phyloP scores from a whole-genome alignment of 2,113 vertebrate species.

The Dasyprocta punctata region DNA sequence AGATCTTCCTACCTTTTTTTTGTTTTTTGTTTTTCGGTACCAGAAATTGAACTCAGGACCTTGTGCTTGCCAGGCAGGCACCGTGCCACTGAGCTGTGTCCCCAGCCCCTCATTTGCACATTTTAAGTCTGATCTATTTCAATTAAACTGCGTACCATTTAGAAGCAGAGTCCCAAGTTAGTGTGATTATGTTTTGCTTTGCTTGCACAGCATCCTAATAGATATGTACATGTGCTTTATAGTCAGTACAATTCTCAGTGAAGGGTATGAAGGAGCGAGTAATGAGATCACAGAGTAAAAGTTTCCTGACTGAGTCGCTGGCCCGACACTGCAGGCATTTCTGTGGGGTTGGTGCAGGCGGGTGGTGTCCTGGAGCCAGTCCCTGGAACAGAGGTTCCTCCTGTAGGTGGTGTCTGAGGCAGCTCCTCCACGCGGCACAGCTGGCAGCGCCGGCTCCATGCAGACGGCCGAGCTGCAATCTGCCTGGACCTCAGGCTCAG shows the following conservation, averaged over 20 bases:
- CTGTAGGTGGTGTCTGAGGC: background rate
- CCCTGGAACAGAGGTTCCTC: too few relatives aligned
- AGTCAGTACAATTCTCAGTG: slow-evolving; percentile 1
- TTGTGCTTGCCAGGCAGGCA: too few relatives aligned
- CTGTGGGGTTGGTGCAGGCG: background rate
- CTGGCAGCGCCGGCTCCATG: background rate
- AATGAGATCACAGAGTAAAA: background rate
- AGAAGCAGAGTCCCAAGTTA: slow-evolving; percentile 11
- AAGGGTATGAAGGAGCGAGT: background rate
- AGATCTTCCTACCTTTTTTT: background rate
- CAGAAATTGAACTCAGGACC: too few relatives aligned
- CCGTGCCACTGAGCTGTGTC: too few relatives aligned
- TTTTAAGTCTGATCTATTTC: slow-evolving; percentile 2
- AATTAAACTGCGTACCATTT: background rate
- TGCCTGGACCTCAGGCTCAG: background rate
- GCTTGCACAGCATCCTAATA: background rate
- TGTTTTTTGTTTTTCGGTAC: too few relatives aligned
- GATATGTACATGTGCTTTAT: background rate
- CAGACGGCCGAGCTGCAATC: background rate
- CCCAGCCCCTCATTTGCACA: background rate
- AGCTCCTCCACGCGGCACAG: background rate
- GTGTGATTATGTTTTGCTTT: background rate
- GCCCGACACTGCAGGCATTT: background rate
- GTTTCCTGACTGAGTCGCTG: background rate
- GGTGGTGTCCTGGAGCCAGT: background rate